A percentile compares a stretch with the other conserved stretches of the same genome.
Evolutionary conservation across 2,113 vertebrate species (phyloP).

Genomic region (Ciconia maguari): DNA sequence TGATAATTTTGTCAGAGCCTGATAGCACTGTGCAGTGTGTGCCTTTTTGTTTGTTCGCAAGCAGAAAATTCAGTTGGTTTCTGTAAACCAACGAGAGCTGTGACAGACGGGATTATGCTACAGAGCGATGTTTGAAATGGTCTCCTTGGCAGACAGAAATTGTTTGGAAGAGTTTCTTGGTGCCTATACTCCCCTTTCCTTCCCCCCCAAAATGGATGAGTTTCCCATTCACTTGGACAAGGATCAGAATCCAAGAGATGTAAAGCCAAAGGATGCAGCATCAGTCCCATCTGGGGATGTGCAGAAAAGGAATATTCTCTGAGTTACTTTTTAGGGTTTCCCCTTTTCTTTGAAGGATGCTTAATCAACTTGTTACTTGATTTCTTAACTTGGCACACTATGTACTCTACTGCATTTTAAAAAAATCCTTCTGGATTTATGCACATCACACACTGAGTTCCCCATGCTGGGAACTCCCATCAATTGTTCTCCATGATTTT

Average conservation of each 20-base stretch:
- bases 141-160: conserved; percentile 26
- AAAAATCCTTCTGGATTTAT: background rate
- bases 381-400: conserved; percentile 17
- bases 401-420: background rate
- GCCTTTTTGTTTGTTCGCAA: background rate
- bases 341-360: background rate
- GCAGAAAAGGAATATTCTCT: conserved; percentile 30
- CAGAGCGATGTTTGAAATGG: conserved; percentile 1
- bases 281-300: conserved; percentile 20
- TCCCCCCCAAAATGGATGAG: conserved; percentile 10
- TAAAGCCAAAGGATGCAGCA: conserved; percentile 37
- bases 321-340: background rate
- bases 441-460: background rate
- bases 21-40: background rate
- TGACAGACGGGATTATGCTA: background rate
- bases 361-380: background rate
- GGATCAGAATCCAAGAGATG: conserved; percentile 23
- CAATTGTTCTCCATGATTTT: conserved; percentile 20
- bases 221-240: conserved; percentile 46
- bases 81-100: background rate
- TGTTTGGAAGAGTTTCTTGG: background rate
- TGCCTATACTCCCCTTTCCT: background rate
- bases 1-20: background rate
- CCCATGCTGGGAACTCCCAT: background rate
- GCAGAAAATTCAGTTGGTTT: background rate